Evolutionary conservation across 1,140 invertebrate genomes (phyloP).

Genomic region (Eurytemora carolleeae): DNA sequence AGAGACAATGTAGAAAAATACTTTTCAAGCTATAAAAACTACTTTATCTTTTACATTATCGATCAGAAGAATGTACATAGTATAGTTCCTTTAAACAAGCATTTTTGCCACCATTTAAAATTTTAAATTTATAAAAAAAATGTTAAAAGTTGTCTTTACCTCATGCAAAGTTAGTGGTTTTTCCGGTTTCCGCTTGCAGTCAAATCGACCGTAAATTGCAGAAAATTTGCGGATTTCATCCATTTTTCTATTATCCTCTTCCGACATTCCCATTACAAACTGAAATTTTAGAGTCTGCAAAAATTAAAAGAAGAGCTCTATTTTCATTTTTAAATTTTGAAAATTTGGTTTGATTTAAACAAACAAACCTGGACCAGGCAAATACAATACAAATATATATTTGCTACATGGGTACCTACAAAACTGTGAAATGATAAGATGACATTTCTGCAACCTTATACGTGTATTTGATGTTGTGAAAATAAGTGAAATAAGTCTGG

Average conservation of each 20-base stretch:
- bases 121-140: neutral
- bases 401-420: too few relatives aligned
- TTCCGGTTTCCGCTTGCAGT: constrained; percentile 84
- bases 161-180: constrained; percentile 90
- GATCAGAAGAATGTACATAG: too few relatives aligned
- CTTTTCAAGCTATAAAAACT: neutral
- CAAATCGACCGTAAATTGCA: constrained; percentile 86
- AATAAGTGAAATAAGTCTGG: too few relatives aligned
- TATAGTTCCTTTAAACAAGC: neutral
- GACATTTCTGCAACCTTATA: too few relatives aligned
- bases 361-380: too few relatives aligned
- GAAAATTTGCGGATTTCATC: constrained; percentile 86
- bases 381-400: too few relatives aligned
- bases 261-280: constrained; percentile 68
- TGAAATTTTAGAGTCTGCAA: too few relatives aligned
- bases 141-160: constrained; percentile 30
- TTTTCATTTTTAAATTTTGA: too few relatives aligned
- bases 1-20: neutral
- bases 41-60: neutral
- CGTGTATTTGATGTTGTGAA: too few relatives aligned
- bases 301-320: too few relatives aligned
- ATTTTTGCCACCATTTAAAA: neutral
- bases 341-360: too few relatives aligned
- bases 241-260: constrained; percentile 65
- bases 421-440: too few relatives aligned